Conservation (phyloP, 1,140 invertebrate species). For the Drosophila asahinai region DNA sequence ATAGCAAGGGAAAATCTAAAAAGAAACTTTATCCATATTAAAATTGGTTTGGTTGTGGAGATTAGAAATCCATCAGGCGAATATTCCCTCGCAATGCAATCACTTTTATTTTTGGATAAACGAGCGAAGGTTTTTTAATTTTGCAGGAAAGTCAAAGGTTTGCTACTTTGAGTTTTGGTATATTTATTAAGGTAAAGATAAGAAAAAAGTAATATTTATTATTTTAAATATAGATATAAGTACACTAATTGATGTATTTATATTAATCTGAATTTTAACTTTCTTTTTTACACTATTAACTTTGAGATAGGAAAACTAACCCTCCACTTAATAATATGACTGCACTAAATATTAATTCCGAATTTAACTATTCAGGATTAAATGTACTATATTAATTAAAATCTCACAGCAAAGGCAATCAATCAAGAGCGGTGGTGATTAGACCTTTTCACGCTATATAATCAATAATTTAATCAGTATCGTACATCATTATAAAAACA, state of each 20-base stretch:
- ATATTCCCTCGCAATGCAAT: not conserved
- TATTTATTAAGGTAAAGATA: not conserved
- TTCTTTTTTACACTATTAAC: not conserved
- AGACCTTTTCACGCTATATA: conserved; percentile 11
- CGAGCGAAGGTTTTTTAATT: not conserved
- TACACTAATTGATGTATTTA: too few species aligned
- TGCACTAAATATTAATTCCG: not conserved
- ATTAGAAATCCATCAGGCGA: conserved; percentile 26
- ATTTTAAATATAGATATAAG: not conserved
- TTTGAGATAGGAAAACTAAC: not conserved
- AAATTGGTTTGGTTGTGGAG: conserved; percentile 26
- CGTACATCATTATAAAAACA: conserved; percentile 7
- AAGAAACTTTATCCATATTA: conserved; percentile 12
- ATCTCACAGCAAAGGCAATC: not conserved
- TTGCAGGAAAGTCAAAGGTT: not conserved
- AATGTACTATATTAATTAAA: conserved; percentile 1
- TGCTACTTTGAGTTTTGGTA: not conserved
- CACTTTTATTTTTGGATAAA: not conserved
- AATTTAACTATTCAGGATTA: not conserved
- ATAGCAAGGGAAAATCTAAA: conserved; percentile 42
- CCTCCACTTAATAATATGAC: not conserved
- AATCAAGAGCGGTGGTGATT: conserved; percentile 12
- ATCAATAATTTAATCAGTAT: conserved; percentile 26
- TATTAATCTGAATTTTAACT: not conserved
- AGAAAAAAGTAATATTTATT: not conserved